Base-by-base conservation (phyloP, 2,113 vertebrate species). In the Neotragus pygmaeus region DNA sequence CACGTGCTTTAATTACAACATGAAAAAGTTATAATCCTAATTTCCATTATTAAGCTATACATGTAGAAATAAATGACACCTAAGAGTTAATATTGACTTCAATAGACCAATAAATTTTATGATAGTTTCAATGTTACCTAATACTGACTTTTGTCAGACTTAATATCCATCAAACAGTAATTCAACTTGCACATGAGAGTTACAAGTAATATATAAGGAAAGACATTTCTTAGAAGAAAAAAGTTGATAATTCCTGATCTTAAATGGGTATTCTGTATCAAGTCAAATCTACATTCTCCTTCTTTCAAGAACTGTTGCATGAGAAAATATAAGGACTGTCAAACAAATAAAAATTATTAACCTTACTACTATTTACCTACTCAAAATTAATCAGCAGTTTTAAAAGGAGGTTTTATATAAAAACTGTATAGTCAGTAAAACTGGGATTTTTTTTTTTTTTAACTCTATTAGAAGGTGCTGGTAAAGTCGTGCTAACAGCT, bases 261-360 rank as follows among this genome's bases (percentile, higher is more conserved):
- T 91, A 86, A 91, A 33, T 81, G 27, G 87, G 14, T 94, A 12
- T 81, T 83, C 53, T 66, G 6, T 75, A 90, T 47, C 80, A 96
- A 91, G 92, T 84, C 28, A 94, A 88, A 93, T 73, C 47, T 25
- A 89, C 17, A 66, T 91, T 28, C 4, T 57, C n/a, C 90, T 70
- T 94, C 94, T 96, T 91, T 91, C 23, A 96, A 88, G 10, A 88
- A 94, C 21, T 75, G 60, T 78, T 33, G 88, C 83, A 62, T 92
- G 51, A 84, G 36, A 92, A 95, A 95, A 89, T 70, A 83, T 73
- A 36, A 88, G 64, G 55, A 53, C 27, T 94, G 30, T 2, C 28
- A 93, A 75, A 36, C 23, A 82, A 94, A 96, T 81, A 92, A 92
- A 95, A 97, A 97, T 81, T 60, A 95, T 92, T 95, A 95, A 95